Percentiles rank a stretch among this genome's conserved stretches.
These are phyloP conservation scores for Anniella stebbinsi DNA, from an alignment of 2,797 vertebrate species.

Conservation along the genomic window DNA sequence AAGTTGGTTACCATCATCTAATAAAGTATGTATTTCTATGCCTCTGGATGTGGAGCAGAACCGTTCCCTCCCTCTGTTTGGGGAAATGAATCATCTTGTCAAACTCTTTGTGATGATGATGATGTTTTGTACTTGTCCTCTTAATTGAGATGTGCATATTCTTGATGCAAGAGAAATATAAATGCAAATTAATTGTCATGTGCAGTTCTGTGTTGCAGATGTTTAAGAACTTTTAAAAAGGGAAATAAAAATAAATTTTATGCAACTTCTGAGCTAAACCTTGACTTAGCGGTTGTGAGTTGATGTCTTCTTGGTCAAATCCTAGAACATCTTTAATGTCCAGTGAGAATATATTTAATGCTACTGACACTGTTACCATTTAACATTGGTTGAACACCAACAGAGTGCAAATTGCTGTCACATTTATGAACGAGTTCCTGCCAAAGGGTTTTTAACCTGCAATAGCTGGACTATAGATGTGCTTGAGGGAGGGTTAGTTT, in stretches of 20 bases:
- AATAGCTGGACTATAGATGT: neutral
- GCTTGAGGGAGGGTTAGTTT: neutral
- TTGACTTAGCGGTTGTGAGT: neutral
- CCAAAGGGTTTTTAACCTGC: neutral
- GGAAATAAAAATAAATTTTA: constrained; percentile 82
- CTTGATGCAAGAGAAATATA: constrained; percentile 61
- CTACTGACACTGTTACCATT: neutral
- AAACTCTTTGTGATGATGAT: constrained; percentile 62
- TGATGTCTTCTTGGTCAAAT: neutral
- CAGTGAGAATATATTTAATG: neutral
- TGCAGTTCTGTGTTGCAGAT: constrained; percentile 78
- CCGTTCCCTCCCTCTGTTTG: constrained; percentile 62
- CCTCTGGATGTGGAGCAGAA: constrained; percentile 49
- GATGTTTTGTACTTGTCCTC: constrained; percentile 72
- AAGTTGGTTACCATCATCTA: constrained; percentile 69
- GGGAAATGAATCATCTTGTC: constrained; percentile 71
- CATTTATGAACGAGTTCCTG: neutral
- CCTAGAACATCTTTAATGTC: neutral
- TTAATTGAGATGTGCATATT: constrained; percentile 81
- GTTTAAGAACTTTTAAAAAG: constrained; percentile 79
- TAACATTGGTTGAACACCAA: neutral
- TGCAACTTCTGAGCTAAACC: constrained; percentile 67
- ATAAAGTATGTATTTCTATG: constrained; percentile 65
- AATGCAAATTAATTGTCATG: constrained; percentile 82
- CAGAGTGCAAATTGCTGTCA: neutral